Conservation (phyloP, 2,797 vertebrate species). For the Gephyroberyx darwinii region DNA sequence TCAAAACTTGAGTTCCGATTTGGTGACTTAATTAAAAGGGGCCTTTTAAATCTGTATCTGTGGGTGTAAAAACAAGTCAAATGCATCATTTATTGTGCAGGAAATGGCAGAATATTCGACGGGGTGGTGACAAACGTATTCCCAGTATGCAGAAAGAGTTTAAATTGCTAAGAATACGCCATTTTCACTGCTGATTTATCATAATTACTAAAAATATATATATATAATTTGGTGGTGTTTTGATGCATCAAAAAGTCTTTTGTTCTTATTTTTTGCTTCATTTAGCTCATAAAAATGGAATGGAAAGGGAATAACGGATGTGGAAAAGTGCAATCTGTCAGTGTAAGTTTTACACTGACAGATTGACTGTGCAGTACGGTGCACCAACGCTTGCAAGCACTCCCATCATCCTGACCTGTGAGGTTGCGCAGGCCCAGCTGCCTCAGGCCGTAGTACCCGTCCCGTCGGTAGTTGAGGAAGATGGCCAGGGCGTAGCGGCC, state of each 20-base stretch:
- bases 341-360: not conserved
- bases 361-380: not conserved
- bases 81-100: constrained; percentile 25
- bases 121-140: constrained; percentile 5
- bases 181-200: constrained; percentile 11
- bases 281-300: not conserved
- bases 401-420: constrained; percentile 81
- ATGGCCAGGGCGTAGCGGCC: constrained; percentile 92
- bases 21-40: constrained; percentile 67
- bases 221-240: constrained; percentile 11
- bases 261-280: constrained; percentile 6
- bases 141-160: constrained; percentile 18
- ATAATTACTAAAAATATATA: not conserved
- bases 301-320: not conserved
- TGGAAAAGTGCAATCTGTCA: not conserved
- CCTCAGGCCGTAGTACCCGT: constrained; percentile 91
- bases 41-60: constrained; percentile 49
- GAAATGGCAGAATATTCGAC: constrained; percentile 23
- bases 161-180: not conserved
- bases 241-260: constrained; percentile 8
- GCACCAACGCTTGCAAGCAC: accelerated
- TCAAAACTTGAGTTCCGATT: constrained; percentile 61
- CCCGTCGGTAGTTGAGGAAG: constrained; percentile 97
- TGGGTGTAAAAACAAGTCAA: constrained; percentile 52
- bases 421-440: constrained; percentile 94